phyloP scores from a whole-genome alignment of 2,888 invertebrate genomes.

The Ophonus ardosiacus region DNA sequence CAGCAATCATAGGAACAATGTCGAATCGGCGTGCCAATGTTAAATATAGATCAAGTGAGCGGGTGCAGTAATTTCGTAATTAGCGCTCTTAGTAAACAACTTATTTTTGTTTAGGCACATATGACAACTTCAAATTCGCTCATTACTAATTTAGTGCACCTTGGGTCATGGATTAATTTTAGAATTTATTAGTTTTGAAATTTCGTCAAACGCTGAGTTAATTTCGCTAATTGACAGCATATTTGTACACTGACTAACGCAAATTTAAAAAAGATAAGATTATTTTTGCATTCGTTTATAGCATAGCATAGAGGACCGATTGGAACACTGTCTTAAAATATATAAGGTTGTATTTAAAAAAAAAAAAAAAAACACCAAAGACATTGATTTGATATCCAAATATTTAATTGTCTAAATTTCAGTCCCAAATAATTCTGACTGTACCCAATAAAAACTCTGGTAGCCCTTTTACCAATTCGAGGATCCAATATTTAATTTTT shows the following conservation, averaged over 20 bases:
- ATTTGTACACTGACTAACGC: neutral
- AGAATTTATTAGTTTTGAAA: slow-evolving; percentile 34
- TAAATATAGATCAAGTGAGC: slow-evolving; percentile 41
- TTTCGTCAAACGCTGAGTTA: neutral
- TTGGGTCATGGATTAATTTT: slow-evolving; percentile 52
- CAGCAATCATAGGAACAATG: slow-evolving; percentile 51
- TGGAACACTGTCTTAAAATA: too few relatives aligned
- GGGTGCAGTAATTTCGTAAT: slow-evolving; percentile 58
- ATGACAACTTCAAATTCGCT: slow-evolving; percentile 51
- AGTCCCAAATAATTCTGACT: too few relatives aligned
- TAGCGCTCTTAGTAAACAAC: slow-evolving; percentile 56
- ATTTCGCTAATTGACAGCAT: neutral
- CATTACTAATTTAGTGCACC: slow-evolving; percentile 53
- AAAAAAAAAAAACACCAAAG: too few relatives aligned
- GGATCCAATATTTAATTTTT: too few relatives aligned
- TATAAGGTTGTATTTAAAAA: too few relatives aligned
- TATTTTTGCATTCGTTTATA: too few relatives aligned
- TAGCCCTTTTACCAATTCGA: too few relatives aligned
- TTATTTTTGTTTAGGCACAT: slow-evolving; percentile 57
- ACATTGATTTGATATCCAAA: too few relatives aligned
- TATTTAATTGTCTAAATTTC: too few relatives aligned
- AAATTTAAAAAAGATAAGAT: neutral
- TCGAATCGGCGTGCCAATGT: slow-evolving; percentile 34
- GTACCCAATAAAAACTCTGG: too few relatives aligned
- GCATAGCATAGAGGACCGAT: too few relatives aligned